A percentile compares a stretch with the other conserved stretches of the same genome.
Conservation (phyloP, 2,888 invertebrate genomes). For the Axea sp. region DNA sequence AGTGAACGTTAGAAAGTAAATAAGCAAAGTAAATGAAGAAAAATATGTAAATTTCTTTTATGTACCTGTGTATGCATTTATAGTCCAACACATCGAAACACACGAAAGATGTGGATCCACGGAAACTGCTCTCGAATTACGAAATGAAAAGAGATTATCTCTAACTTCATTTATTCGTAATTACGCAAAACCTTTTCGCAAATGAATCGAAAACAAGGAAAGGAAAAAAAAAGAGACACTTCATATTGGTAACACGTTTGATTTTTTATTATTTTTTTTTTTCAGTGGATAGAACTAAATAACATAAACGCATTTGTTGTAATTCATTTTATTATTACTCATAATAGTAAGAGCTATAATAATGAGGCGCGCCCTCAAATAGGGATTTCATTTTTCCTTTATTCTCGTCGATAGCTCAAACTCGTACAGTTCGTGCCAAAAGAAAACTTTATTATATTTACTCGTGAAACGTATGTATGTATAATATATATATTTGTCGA, state of each 20-base stretch:
- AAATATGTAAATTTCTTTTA: too few relatives aligned
- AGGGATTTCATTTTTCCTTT: conserved; percentile 57
- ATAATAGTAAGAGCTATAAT: conserved; percentile 76
- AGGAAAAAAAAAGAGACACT: conserved; percentile 48
- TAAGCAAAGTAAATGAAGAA: too few relatives aligned
- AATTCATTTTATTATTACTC: conserved; percentile 73
- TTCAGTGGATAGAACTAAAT: conserved; percentile 77
- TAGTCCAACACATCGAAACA: too few relatives aligned
- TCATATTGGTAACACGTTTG: conserved; percentile 75
- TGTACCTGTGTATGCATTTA: too few relatives aligned
- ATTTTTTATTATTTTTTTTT: conserved; percentile 76
- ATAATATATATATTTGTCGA: conserved; percentile 61
- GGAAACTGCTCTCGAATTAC: too few relatives aligned
- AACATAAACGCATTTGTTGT: conserved; percentile 77
- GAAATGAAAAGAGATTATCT: too few relatives aligned
- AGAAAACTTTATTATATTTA: conserved; percentile 64
- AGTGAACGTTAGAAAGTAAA: too few relatives aligned
- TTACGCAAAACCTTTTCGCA: too few relatives aligned
- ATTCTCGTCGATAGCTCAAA: conserved; percentile 50
- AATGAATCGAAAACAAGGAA: too few relatives aligned
- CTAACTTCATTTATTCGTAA: too few relatives aligned
- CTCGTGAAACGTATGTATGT: conserved; percentile 62
- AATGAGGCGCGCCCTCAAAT: conserved; percentile 72
- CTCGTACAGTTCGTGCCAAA: conserved; percentile 60
- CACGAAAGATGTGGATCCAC: too few relatives aligned